Percentiles rank a stretch among this genome's conserved stretches.
Evolutionary conservation across 92 coral and sea anemone species (phyloP).

Genomic region (Palythoa grandiflora): DNA sequence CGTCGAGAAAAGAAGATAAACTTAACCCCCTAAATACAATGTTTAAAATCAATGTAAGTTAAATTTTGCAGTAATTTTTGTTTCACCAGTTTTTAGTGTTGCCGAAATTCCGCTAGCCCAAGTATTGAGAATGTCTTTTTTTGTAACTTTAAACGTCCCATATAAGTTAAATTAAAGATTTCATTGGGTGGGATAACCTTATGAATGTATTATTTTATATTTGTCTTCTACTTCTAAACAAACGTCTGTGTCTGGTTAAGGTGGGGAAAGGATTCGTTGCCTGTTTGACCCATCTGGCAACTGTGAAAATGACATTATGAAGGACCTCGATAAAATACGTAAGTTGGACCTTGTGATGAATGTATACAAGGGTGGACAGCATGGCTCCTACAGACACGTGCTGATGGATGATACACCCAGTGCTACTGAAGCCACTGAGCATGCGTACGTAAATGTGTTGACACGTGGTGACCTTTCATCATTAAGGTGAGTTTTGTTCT

Average conservation of each 20-base stretch:
- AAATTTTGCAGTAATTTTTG: no score
- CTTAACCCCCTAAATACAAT: neutral
- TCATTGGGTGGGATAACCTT: neutral
- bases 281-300: conserved; percentile 62
- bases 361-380: conserved; percentile 63
- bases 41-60: no score
- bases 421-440: conserved; percentile 78
- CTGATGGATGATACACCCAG: conserved; percentile 55
- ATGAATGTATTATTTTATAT: neutral
- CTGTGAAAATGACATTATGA: conserved; percentile 47
- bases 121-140: no score
- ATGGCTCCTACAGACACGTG: conserved; percentile 81
- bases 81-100: no score
- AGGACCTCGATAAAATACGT: conserved; percentile 57
- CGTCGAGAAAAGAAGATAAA: neutral
- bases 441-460: conserved; percentile 86
- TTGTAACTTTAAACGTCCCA: no score
- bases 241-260: conserved; percentile 7
- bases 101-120: no score
- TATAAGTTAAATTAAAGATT: no score
- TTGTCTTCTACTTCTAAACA: neutral
- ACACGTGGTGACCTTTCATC: conserved; percentile 90
- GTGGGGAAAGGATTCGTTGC: conserved; percentile 88
- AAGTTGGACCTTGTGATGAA: conserved; percentile 82
- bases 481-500: conserved; percentile 40